Percentiles rank a stretch among this genome's conserved stretches.
Evolutionary conservation across 2,888 invertebrate species (phyloP).

Genomic region (Drosophila atroscutellata): DNA sequence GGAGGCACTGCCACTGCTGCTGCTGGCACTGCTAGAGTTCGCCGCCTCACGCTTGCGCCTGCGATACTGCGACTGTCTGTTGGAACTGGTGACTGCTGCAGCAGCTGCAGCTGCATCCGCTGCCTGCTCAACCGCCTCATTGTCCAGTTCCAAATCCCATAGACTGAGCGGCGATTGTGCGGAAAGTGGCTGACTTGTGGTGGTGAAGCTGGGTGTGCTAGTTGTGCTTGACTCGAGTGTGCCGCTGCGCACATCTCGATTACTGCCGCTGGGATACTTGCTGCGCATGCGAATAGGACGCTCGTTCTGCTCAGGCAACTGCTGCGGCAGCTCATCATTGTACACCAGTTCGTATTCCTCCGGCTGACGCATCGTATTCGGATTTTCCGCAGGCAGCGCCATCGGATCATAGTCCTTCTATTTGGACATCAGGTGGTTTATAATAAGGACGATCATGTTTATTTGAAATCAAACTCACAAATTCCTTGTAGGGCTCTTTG

Average conservation of each 20-base stretch:
- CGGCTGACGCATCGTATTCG: constrained; percentile 64
- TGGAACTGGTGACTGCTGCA: constrained; percentile 26
- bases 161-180: constrained; percentile 82
- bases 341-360: constrained; percentile 84
- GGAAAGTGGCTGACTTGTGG: constrained; percentile 50
- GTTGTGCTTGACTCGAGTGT: constrained; percentile 41
- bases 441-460: not conserved
- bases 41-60: constrained; percentile 63
- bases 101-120: constrained; percentile 46
- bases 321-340: constrained; percentile 79
- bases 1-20: constrained; percentile 18
- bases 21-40: constrained; percentile 5
- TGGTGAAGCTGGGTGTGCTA: constrained; percentile 24
- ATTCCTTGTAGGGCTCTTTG: constrained; percentile 64
- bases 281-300: constrained; percentile 82
- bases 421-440: not conserved
- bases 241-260: constrained; percentile 84
- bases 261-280: constrained; percentile 82
- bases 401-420: constrained; percentile 81
- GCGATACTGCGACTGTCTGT: constrained; percentile 32
- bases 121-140: constrained; percentile 85
- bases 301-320: constrained; percentile 70
- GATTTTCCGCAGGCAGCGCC: constrained; percentile 51
- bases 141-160: constrained; percentile 87
- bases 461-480: constrained; percentile 58